Evolutionary conservation across 2,113 vertebrate genomes (phyloP), one percentile per base, ranked within the genome.

Genomic region (Neofelis nebulosa): DNA sequence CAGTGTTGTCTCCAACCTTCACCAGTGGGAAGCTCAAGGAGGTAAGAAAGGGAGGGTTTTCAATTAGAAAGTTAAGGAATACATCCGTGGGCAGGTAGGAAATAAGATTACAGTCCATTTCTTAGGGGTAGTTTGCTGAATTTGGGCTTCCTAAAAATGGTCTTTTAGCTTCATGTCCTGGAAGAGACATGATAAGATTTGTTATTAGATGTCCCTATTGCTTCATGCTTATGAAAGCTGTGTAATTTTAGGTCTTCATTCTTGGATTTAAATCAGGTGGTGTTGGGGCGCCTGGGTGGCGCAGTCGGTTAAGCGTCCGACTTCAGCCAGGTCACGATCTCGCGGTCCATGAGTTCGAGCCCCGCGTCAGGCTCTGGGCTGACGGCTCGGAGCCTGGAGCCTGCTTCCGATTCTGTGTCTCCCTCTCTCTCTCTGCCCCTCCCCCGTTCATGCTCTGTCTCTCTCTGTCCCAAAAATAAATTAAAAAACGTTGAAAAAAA

Each of bases 1-100:
- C 98, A 0, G 65, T 99, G n/a, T 98, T 99, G 16, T 99, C 99
- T 0, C 99, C 99, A 41, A 98, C 99, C 9, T 99, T 99, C 98
- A 99, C 99, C 96, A 99, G 99, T 0, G 99, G 99, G 41, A 99
- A 99, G 68, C 98, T 99, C 19, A 99, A 99, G 96, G 99, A 99
- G 98, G 99, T 99, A 96, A 98, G 81, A 3, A 73, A 86, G 61
- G 50, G 31, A 89, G 15, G 12, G n/a, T 0, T 45, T n/a, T 45
- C 74, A 5, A 7, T 13, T 71, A 48, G n/a, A 69, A 68, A 95
- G 1, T 33, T 29, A 50, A 19, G 11, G 8, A 63, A 78, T 71
- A 12, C 61, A 73, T 87, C 5, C 79, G 25, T 36, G 19, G 4
- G 15, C 9, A 33, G 13, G 7, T 11, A 45, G 50, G 63, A 63